Evolutionary conservation across 2,797 vertebrate genomes (phyloP), one percentile per base, ranked within the genome.

Genomic region (Perdix hodgsoniae): DNA sequence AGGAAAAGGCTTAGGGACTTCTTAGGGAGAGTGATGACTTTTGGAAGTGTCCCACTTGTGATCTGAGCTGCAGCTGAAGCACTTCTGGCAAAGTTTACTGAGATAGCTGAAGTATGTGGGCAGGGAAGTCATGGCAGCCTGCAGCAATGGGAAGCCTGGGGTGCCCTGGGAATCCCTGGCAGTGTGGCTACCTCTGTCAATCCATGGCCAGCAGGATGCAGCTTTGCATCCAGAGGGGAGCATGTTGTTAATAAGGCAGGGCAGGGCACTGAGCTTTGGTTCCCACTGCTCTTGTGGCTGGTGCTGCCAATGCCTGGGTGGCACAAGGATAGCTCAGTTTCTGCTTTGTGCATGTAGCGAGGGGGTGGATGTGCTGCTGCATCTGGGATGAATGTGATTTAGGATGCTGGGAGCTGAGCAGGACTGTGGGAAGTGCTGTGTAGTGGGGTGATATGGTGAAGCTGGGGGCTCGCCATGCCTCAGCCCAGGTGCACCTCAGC

Each of bases 101-200:
- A 47, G 10, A 9, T 17, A 19, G 6, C 13, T 85, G 11, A 35
- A 9, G 21, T 42, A 42, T 31, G 27, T 23, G 24, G n/a, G 39
- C 70, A 72, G 56, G 39, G 40, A n/a, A 63, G 23, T 21, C 3
- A 1, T 0, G 0, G 11, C 26, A 54, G 31, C 31, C 15, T 4
- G 57, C 44, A 22, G 29, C 29, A 4, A 24, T 9, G 12, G 9
- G n/a, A 26, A 81, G 40, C 11, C 0, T 8, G 44, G 61, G 37
- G 14, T 63, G 26, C 17, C 37, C 60, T 63, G 26, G 12, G 39
- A 40, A 11, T 40, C 37, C 37, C 27, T 63, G 60, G 19, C 61
- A 64, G 61, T 9, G 1, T n/a, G 54, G n/a, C 40, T 81, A 22
- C 11, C 47, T 64, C 44, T 44, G 37, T 57, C 66, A 83, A 44